phyloP scores from a whole-genome alignment of 2,888 invertebrate genomes.

The Drosophila formosana region DNA sequence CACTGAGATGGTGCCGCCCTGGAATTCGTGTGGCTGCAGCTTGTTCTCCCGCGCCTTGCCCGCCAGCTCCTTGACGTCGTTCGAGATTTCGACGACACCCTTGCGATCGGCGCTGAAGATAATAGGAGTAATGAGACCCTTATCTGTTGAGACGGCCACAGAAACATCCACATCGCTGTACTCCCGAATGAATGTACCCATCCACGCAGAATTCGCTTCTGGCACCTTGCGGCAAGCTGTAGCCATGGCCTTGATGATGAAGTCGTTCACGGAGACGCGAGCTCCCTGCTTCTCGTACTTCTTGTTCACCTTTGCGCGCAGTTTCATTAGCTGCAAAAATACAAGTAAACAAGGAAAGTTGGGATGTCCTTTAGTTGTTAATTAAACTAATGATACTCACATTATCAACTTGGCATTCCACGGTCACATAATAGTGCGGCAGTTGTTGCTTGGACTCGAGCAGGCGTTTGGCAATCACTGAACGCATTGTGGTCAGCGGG shows the following conservation, averaged over 20 bases:
- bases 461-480: constrained; percentile 95
- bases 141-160: constrained; percentile 98
- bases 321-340: constrained; percentile 86
- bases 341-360: not conserved
- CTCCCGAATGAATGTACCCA: constrained; percentile 96
- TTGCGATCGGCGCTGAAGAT: constrained; percentile 95
- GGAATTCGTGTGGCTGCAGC: constrained; percentile 96
- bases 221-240: constrained; percentile 95
- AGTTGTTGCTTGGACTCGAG: constrained; percentile 95
- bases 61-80: constrained; percentile 92
- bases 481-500: constrained; percentile 93
- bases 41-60: constrained; percentile 94
- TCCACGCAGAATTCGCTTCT: constrained; percentile 97
- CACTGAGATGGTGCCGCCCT: constrained; percentile 97
- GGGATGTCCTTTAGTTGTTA: not conserved
- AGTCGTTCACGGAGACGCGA: constrained; percentile 98
- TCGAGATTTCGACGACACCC: constrained; percentile 93
- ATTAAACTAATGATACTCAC: constrained; percentile 83
- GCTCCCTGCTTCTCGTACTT: constrained; percentile 91
- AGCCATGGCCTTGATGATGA: constrained; percentile 97
- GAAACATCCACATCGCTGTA: constrained; percentile 96
- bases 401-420: constrained; percentile 94
- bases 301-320: constrained; percentile 92
- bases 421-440: constrained; percentile 98
- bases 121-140: constrained; percentile 98